phyloP scores from a whole-genome alignment of 2,888 invertebrate species.

The Epirrhoe alternata region DNA sequence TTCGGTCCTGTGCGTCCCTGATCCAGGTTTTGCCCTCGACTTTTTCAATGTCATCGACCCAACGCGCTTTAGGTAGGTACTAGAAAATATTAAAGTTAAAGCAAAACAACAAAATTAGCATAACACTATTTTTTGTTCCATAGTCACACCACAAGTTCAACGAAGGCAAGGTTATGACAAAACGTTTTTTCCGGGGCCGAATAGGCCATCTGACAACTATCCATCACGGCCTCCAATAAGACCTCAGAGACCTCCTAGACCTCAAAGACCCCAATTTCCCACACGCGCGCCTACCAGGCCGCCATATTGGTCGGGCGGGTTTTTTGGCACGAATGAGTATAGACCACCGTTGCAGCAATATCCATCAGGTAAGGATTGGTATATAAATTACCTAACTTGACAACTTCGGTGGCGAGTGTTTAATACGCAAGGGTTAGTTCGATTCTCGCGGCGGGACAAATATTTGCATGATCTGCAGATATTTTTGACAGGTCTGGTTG shows the following conservation, averaged over 20 bases:
- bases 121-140: conserved; percentile 14
- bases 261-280: conserved; percentile 44
- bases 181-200: conserved; percentile 35
- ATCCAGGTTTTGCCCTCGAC: too few species aligned
- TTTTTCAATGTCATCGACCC: too few species aligned
- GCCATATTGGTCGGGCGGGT: conserved; percentile 66
- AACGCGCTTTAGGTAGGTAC: too few species aligned
- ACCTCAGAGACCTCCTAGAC: conserved; percentile 44
- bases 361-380: conserved; percentile 62
- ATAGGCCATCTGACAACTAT: conserved; percentile 23
- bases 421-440: too few species aligned
- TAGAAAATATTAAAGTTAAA: not conserved
- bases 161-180: conserved; percentile 44
- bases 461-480: too few species aligned
- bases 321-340: conserved; percentile 65
- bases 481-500: too few species aligned
- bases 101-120: not conserved
- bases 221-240: conserved; percentile 8
- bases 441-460: too few species aligned
- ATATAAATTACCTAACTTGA: not conserved
- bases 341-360: conserved; percentile 60
- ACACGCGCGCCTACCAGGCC: conserved; percentile 51
- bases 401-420: too few species aligned
- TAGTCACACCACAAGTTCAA: conserved; percentile 55
- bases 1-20: too few species aligned